phyloP scores from a whole-genome alignment of 2,888 invertebrate genomes.

The Yponomeuta evonymella region DNA sequence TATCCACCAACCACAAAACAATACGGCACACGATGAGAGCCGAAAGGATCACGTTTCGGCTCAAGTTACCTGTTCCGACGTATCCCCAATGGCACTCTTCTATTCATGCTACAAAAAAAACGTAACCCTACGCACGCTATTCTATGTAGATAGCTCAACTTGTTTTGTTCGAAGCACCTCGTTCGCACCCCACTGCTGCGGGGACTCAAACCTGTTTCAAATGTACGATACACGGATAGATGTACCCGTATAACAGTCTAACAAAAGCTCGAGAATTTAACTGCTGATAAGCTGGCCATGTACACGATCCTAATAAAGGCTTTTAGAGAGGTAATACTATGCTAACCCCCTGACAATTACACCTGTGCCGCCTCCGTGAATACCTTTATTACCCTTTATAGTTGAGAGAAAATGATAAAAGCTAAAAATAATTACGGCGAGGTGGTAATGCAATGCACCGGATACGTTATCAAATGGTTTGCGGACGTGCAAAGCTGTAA shows the following conservation, averaged over 20 bases:
- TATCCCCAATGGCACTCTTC: conserved; percentile 38
- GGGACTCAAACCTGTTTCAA: conserved; percentile 48
- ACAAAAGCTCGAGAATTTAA: conserved; percentile 32
- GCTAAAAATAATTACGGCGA: neutral
- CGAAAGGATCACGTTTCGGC: conserved; percentile 45
- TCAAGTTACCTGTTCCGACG: conserved; percentile 46
- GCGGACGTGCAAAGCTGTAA: conserved; percentile 37
- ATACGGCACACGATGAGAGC: conserved; percentile 39
- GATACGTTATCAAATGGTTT: conserved; percentile 43
- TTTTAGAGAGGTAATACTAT: neutral
- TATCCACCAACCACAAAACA: conserved; percentile 30
- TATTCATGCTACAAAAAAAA: conserved; percentile 48
- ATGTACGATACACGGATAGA: neutral
- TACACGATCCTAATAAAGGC: neutral
- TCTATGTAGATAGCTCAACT: conserved; percentile 37
- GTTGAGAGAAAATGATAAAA: neutral
- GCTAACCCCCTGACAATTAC: neutral
- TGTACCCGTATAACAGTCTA: conserved; percentile 32
- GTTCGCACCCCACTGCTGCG: conserved; percentile 38
- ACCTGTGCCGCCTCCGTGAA: neutral
- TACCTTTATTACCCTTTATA: neutral
- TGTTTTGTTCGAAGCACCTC: conserved; percentile 39
- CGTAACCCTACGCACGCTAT: conserved; percentile 39
- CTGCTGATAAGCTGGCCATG: neutral
- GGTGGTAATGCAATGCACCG: conserved; percentile 29